These are phyloP conservation scores for Chrysolina oricalcia DNA, from an alignment of 2,888 invertebrate genomes.

Conservation along the genomic window DNA sequence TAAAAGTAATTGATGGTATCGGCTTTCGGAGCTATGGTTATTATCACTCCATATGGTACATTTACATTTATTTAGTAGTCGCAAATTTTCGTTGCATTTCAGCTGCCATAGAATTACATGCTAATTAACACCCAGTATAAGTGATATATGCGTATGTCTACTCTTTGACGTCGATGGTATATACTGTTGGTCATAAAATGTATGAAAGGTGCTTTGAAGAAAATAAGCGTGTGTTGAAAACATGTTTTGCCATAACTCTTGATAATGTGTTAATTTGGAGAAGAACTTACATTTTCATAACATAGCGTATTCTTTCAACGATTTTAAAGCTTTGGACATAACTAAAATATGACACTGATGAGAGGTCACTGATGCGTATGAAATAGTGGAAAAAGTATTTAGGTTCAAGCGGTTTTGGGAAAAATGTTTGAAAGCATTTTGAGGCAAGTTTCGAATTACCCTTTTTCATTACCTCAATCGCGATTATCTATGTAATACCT, in stretches of 20 bases:
- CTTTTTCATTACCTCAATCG: no score
- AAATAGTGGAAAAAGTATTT: no score
- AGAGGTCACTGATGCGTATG: no score
- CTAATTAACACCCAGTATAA: constrained; percentile 26
- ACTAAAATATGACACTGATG: no score
- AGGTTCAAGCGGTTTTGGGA: no score
- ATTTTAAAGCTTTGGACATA: no score
- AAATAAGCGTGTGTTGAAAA: neutral
- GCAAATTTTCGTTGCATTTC: constrained; percentile 43
- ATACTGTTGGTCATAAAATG: neutral
- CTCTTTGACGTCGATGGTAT: constrained; percentile 9
- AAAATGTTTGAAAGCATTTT: no score
- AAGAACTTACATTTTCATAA: no score
- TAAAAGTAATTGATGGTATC: constrained; percentile 42
- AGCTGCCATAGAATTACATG: constrained; percentile 42
- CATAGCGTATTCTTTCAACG: no score
- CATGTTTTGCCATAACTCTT: neutral
- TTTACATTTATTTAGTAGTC: constrained; percentile 39
- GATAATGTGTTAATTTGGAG: neutral
- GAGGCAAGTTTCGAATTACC: no score
- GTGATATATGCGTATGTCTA: constrained; percentile 10
- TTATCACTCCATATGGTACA: constrained; percentile 44
- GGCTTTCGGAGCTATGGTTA: constrained; percentile 43
- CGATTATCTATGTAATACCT: no score
- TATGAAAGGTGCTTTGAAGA: neutral